Evolutionary conservation across 1,140 invertebrate genomes (phyloP), one percentile per base, ranked within the genome.

Genomic region (Eufriesea mexicana): DNA sequence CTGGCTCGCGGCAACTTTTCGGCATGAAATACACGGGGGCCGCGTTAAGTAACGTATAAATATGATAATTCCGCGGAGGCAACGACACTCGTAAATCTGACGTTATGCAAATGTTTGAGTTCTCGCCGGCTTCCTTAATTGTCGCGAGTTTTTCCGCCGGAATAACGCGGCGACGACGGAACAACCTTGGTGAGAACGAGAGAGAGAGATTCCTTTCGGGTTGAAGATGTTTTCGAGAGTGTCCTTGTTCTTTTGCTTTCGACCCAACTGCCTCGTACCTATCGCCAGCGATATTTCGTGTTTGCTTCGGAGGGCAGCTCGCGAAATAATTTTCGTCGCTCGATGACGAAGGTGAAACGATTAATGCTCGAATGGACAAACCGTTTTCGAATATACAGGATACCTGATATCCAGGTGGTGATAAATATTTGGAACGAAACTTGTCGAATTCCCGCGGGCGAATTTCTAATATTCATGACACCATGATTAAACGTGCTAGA

Each of bases 51-150:
- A 76, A 64, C 74, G 59, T 76, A 76, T 76, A 76, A 76, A 76
- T 76, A 76, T 76, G 74, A 76, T 76, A 76, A 76, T 76, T 76
- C 28, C 74, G 59, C 74, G 25, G 47, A 76, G 74, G 59, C 59
- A 64, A 49, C 74, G 74, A 76, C 74, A 64, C 74, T 76, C 74
- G 74, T 76, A 76, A 76, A 76, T 76, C 74, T 76, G 74, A 76
- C 74, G 74, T 64, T 76, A 76, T 76, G 74, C 74, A 76, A 76
- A 76, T 76, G 74, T 66, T 75, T 62, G 18, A 75, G 10, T 28
- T 45, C 57, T 61, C 73, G 42, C 59, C 54, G 23, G 59, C 47
- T 76, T 51, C 74, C 61, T 51, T 62, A 76, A 76, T 76, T 64
- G 74, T 76, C 61, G n/a, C 74, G 25, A 75, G 73, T 74, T 74